Base-by-base conservation (phyloP, 2,888 invertebrate genomes). In the Blomia tropicalis region DNA sequence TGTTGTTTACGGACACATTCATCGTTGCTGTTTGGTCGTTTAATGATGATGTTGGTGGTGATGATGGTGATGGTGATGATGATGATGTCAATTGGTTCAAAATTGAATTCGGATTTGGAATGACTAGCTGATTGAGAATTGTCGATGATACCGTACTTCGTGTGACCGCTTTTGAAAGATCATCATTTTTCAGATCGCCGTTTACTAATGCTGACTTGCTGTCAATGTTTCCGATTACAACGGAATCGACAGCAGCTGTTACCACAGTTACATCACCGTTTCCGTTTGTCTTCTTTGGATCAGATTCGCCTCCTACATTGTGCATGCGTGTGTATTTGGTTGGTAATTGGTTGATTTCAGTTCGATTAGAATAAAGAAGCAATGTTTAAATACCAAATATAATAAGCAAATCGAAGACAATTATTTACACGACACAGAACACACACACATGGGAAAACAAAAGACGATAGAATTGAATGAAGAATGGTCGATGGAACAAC, bases 101-200 rank as follows among this genome's bases (percentile, higher is more conserved):
- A 47, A 47, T 47, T 47, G 51, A 47, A 19, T 47, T 22, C 27
- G 51, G 51, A 47, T 47, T 47, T 22, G 51, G 51, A 47, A 47
- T 47, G 51, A 47, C 51, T 47, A 47, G 14, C 5, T 47, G 51
- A 14, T 47, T n/a, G 51, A 47, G 7, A 7, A 47, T n/a, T 7
- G 51, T 47, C 7, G 23, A 25, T 7, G 51, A 47, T 7, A 47
- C 51, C 5, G 51, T 47, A n/a, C 22, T 47, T 14, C n/a, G 7
- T n/a, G 22, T n/a, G 11, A 47, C 51, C 14, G 51, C 51, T 19
- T n/a, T 22, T n/a, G n/a, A n/a, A 22, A 11, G 51, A 22, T 47
- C 23, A 36, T 36, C 36, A 17, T 17, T 36, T 7, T 36, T 17
- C 17, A 17, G 7, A 7, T 17, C 36, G 17, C 36, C 36, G 17